These are phyloP conservation scores for Oncorhynchus mykiss DNA, from an alignment of 2,113 vertebrate genomes.

Conservation along the genomic window DNA sequence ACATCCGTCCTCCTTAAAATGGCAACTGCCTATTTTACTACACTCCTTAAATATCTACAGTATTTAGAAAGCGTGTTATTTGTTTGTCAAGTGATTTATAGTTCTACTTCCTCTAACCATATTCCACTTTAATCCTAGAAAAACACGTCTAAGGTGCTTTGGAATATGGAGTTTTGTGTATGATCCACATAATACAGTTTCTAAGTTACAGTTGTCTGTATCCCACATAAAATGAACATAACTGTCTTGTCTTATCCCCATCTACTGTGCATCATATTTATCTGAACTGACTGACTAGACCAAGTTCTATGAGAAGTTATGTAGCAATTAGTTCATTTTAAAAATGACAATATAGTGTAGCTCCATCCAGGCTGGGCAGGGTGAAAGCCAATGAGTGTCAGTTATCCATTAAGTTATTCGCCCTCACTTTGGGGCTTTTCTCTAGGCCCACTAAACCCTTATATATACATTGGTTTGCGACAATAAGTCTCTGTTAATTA, in stretches of 20 bases:
- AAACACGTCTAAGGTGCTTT: neutral
- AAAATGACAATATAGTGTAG: neutral
- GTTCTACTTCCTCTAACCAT: neutral
- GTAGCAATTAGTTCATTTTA: neutral
- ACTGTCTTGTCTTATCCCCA: too few species aligned
- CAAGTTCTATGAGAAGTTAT: too few species aligned
- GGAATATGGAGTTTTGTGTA: neutral
- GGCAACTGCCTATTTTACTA: neutral
- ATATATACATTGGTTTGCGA: conserved; percentile 41
- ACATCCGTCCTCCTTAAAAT: neutral
- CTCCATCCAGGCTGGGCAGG: neutral
- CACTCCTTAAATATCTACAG: neutral
- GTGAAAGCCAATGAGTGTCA: neutral
- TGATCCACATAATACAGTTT: too few species aligned
- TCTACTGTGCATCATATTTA: too few species aligned
- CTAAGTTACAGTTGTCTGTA: too few species aligned
- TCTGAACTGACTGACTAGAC: too few species aligned
- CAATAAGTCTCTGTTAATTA: conserved; percentile 60
- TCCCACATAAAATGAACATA: too few species aligned
- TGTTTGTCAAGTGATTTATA: neutral
- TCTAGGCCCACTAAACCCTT: conserved; percentile 52
- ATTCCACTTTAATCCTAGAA: neutral
- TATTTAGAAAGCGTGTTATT: neutral
- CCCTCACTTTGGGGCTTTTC: conserved; percentile 2
- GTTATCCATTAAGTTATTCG: neutral